These are phyloP conservation scores for Pristionchus exspectatus DNA, from an alignment of 2,888 invertebrate genomes.

Conservation along the genomic window DNA sequence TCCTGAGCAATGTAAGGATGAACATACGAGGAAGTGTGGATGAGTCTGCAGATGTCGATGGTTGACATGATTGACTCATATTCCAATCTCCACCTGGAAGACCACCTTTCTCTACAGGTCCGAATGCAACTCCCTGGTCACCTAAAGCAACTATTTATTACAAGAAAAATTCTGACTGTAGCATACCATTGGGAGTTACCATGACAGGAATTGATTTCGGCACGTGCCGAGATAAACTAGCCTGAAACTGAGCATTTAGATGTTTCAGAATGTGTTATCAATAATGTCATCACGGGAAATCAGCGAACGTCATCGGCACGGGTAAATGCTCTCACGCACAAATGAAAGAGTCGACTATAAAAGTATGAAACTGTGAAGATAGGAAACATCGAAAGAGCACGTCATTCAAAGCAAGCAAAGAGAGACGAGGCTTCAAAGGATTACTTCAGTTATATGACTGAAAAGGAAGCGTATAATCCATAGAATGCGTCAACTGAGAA, in stretches of 20 bases:
- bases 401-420: background rate
- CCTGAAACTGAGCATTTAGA: background rate
- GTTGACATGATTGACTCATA: constrained; percentile 48
- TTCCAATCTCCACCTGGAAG: constrained; percentile 46
- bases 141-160: background rate
- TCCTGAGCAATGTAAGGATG: background rate
- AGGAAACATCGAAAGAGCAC: background rate
- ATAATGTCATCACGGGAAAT: background rate
- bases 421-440: constrained; percentile 3
- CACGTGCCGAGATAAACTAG: background rate
- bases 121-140: constrained; percentile 27
- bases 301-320: background rate
- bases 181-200: constrained; percentile 48
- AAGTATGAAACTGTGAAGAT: background rate
- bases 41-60: constrained; percentile 32
- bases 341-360: background rate
- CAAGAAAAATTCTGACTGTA: background rate
- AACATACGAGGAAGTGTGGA: constrained; percentile 9
- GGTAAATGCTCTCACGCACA: background rate
- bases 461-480: background rate
- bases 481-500: background rate
- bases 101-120: constrained; percentile 37
- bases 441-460: background rate
- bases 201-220: background rate
- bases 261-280: background rate